Evolutionary conservation across 1,140 invertebrate species (phyloP), one percentile per base, ranked within the genome.

Genomic region (Tetramorium simillimum): DNA sequence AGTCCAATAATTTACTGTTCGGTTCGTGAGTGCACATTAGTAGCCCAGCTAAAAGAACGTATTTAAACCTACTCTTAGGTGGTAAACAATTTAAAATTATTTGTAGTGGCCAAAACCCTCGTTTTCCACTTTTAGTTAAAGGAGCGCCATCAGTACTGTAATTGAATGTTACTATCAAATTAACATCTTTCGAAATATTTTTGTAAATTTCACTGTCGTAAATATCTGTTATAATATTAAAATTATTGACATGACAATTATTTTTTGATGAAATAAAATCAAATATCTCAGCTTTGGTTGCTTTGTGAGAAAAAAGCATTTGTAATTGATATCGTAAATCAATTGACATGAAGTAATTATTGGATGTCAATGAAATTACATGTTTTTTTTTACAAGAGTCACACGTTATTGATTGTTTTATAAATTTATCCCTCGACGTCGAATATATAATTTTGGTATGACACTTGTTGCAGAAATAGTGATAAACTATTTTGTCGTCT

Each of bases 1-100:
- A 70, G 21, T 70, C 14, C 12, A 70, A 6, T 49, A 49, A 70
- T 70, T 70, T 70, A n/a, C 67, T 70, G 43, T 70, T 49, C 40
- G 67, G 67, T 70, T 70, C 43, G 43, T 70, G 6, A 46, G 12
- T 69, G 18, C 43, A 70, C 18, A 49, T 70, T 70, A 70, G 14
- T 70, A 70, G 14, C 6, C 14, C 21, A 6, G 67, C 43, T 70
- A 70, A 46, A 70, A 70, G 12, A 49, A 49, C 67, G 18, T 70
- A 49, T 28, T 49, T 49, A 49, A 70, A 70, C 7, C 43, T 70
- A 70, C 10, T 70, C 67, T 28, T 46, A 49, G 43, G 43, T 70
- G 67, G 43, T 49, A 70, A 70, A 28, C 67, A 70, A 53, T 73
- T 73, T 73, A 37, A 72, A 33, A 53, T 53, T 73, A 73, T 53